phyloP scores from a whole-genome alignment of 2,888 invertebrate genomes.

The Andrena chrysosceles region DNA sequence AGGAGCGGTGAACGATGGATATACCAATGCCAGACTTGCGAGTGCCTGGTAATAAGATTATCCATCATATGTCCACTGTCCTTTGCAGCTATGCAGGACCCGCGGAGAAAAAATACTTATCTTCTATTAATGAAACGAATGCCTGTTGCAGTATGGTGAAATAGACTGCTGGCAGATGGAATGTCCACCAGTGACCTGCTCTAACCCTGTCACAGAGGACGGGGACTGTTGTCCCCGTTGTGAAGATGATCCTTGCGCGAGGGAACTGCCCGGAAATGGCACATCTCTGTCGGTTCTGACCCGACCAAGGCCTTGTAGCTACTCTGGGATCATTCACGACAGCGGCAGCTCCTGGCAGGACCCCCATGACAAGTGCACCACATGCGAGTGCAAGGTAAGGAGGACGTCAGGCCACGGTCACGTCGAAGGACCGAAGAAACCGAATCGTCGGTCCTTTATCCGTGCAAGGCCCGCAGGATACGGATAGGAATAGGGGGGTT shows the following conservation, averaged over 20 bases:
- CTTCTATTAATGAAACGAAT: background rate
- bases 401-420: constrained; percentile 46
- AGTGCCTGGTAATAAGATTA: constrained; percentile 90
- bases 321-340: constrained; percentile 87
- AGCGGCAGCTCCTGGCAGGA: constrained; percentile 88
- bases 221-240: constrained; percentile 91
- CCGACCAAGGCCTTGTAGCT: constrained; percentile 87
- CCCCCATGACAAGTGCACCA: constrained; percentile 89
- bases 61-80: background rate
- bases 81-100: too few species aligned
- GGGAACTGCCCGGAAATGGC: constrained; percentile 78
- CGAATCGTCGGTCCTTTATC: constrained; percentile 53
- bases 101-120: too few species aligned
- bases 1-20: constrained; percentile 95
- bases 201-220: constrained; percentile 87
- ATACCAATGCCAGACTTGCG: constrained; percentile 96
- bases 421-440: constrained; percentile 55
- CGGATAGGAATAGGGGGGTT: constrained; percentile 64
- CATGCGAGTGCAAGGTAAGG: constrained; percentile 91
- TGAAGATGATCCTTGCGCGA: constrained; percentile 88
- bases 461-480: constrained; percentile 59
- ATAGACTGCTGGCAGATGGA: constrained; percentile 95
- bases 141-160: constrained; percentile 89
- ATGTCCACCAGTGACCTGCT: constrained; percentile 90
- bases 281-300: constrained; percentile 82